Percentiles rank a stretch among this genome's conserved stretches.
Conservation (phyloP, 2,797 vertebrate species). For the Acipenser transmontanus region DNA sequence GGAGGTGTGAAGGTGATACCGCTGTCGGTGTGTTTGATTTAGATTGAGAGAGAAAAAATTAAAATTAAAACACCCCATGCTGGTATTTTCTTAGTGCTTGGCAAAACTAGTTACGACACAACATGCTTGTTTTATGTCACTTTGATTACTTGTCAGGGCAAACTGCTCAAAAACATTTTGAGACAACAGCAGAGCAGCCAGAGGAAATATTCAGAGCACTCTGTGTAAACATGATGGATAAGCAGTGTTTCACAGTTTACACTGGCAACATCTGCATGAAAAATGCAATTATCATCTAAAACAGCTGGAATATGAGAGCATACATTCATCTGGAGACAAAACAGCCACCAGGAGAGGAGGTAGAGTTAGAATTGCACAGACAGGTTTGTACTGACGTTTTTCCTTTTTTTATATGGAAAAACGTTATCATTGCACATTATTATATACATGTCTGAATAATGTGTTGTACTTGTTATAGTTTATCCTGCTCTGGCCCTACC, state of each 20-base stretch:
- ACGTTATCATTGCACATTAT: no score
- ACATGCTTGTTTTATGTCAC: constrained; percentile 36
- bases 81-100: neutral
- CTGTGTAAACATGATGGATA: constrained; percentile 36
- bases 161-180: constrained; percentile 35
- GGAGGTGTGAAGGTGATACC: no score
- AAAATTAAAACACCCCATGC: neutral
- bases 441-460: no score
- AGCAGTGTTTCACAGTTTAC: constrained; percentile 46
- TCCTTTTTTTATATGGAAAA: no score
- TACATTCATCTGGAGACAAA: constrained; percentile 6
- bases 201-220: constrained; percentile 30
- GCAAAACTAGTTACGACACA: constrained; percentile 26
- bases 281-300: constrained; percentile 50
- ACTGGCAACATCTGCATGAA: constrained; percentile 48
- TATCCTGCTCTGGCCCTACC: no score
- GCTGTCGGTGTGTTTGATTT: no score
- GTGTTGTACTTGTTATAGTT: no score
- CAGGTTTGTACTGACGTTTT: no score
- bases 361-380: no score
- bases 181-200: constrained; percentile 25
- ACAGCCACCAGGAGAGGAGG: neutral
- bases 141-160: constrained; percentile 38
- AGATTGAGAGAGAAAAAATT: no score
- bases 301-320: constrained; percentile 12